These are phyloP conservation scores for Parambassis ranga DNA, from an alignment of 2,797 vertebrate species.

Conservation along the genomic window DNA sequence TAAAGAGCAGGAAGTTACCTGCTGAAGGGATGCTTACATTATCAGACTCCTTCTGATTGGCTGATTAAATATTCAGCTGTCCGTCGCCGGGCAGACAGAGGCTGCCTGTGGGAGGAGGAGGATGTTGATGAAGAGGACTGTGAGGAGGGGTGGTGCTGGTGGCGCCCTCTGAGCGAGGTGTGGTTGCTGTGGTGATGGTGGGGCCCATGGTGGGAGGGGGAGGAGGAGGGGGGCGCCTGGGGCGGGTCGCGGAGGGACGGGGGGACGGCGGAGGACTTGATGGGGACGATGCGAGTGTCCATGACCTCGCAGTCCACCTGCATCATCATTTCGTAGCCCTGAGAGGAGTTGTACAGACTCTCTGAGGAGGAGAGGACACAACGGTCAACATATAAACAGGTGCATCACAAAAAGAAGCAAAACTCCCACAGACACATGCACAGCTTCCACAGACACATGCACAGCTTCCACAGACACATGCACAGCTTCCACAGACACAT, in stretches of 20 bases:
- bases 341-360: slow-evolving; percentile 82
- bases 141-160: slow-evolving; percentile 55
- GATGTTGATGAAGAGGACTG: neutral
- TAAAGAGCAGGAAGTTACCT: slow-evolving; percentile 4
- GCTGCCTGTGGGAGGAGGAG: slow-evolving; percentile 20
- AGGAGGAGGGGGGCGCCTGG: slow-evolving; percentile 54
- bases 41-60: slow-evolving; percentile 71
- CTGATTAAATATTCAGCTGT: slow-evolving; percentile 65
- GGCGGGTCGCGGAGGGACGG: slow-evolving; percentile 83
- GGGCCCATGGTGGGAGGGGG: slow-evolving; percentile 50
- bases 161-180: slow-evolving; percentile 71
- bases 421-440: no score
- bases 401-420: neutral
- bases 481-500: no score
- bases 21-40: neutral
- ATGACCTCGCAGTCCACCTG: slow-evolving; percentile 96
- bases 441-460: no score
- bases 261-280: slow-evolving; percentile 89
- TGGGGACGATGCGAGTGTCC: slow-evolving; percentile 91
- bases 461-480: no score
- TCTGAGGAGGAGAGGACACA: slow-evolving; percentile 68
- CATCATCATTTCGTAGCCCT: slow-evolving; percentile 94
- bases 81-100: slow-evolving; percentile 44
- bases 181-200: slow-evolving; percentile 77
- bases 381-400: accelerated